Evolutionary conservation across 2,113 vertebrate species (phyloP).

Genomic region (Otolemur garnettii): DNA sequence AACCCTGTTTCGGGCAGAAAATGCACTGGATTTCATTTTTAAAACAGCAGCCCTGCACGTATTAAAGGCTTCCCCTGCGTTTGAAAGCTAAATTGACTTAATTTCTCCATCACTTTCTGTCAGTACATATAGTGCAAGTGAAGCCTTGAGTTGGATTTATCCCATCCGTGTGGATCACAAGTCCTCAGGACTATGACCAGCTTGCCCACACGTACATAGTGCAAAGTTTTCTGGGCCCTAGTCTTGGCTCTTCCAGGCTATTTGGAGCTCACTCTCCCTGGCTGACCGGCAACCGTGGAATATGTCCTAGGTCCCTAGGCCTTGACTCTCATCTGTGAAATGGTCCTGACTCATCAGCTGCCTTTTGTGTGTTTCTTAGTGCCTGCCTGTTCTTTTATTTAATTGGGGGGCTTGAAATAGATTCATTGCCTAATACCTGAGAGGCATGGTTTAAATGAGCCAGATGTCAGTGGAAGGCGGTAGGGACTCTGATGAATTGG

Average conservation of each 20-base stretch:
- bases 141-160: not conserved
- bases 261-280: not conserved
- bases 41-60: not conserved
- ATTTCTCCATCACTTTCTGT: not conserved
- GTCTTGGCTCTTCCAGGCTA: not conserved
- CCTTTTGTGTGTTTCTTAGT: not conserved
- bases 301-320: not conserved
- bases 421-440: not conserved
- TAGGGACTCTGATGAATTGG: not conserved
- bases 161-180: no score
- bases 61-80: not conserved
- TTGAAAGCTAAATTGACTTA: not conserved
- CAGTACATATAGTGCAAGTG: not conserved
- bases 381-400: not conserved
- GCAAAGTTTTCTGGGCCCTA: not conserved
- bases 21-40: not conserved
- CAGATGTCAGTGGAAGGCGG: not conserved
- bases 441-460: not conserved
- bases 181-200: not conserved
- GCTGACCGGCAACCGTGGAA: not conserved
- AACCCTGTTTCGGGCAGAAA: not conserved
- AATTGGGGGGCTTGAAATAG: not conserved
- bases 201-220: not conserved
- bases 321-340: not conserved
- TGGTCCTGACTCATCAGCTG: not conserved